Percentiles rank a stretch among this genome's conserved stretches.
Conservation (phyloP, 2,797 vertebrate species). For the Pteronotus mesoamericanus region DNA sequence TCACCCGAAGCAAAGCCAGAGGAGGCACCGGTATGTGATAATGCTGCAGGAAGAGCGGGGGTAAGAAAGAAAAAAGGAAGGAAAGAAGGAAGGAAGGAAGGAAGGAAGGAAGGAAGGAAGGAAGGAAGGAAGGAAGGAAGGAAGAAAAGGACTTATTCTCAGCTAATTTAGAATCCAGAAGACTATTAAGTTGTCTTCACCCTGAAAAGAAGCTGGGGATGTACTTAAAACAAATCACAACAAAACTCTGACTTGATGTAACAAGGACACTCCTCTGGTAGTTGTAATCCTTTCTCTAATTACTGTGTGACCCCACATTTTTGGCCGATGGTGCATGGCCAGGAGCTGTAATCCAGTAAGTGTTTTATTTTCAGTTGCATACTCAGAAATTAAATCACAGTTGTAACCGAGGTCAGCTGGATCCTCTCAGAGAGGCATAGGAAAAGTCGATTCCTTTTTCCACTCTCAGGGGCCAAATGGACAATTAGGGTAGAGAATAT, state of each 20-base stretch:
- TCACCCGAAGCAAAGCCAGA: neutral
- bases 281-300: neutral
- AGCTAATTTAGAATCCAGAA: neutral
- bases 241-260: neutral
- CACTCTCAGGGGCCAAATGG: constrained; percentile 74
- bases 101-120: accelerated
- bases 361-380: constrained; percentile 66
- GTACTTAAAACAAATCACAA: neutral
- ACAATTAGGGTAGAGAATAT: constrained; percentile 71
- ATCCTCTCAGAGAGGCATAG: constrained; percentile 72
- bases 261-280: neutral
- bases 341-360: constrained; percentile 71
- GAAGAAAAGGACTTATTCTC: neutral
- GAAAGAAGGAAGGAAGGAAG: accelerated
- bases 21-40: neutral
- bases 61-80: neutral
- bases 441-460: constrained; percentile 85
- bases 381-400: constrained; percentile 76
- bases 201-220: neutral
- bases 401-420: constrained; percentile 78
- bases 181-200: neutral
- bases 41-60: neutral
- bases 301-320: neutral
- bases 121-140: neutral
- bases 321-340: constrained; percentile 25